Base-by-base conservation (phyloP, 2,888 invertebrate genomes). In the Chrysolina oricalcia region DNA sequence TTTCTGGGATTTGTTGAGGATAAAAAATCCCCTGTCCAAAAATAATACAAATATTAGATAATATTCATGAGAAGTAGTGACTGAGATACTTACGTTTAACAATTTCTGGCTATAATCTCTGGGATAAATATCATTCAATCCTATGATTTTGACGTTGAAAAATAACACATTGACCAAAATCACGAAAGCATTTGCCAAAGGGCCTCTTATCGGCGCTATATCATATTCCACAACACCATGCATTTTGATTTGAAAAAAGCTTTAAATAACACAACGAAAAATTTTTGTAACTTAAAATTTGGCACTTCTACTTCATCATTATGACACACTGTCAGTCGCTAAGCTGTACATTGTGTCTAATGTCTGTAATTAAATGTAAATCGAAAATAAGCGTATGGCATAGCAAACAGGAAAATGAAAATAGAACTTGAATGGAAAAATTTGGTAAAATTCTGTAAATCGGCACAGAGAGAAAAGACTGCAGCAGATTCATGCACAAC, bases 101-200 rank as follows among this genome's bases (percentile, higher is more conserved):
- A 86, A 63, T 46, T 71, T 79, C 10, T 75, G 63, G 15, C 81
- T 76, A 48, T 79, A 79, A 75, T 86, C 85, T 27, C 76, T 79
- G 11, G 86, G 86, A 68, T 85, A 85, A 1, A 81, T 40, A 43
- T 80, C 79, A 9, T 71, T 48, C 10, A 81, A 70, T 6, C 83
- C 83, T 8, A 85, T 79, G 8, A 83, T 75, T 64, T 80, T 79
- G 1, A 84, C 80, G 46, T 85, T 82, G 59, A 82, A 82, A 68
- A 85, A 83, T 46, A 86, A 70, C 0, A 84, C 78, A 62, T 85
- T 85, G 11, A 86, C 79, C 41, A 86, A 65, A 27, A 85, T 70
- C 8, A 85, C 63, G 66, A 86, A 84, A 3, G 82, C 82, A 48
- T 84, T 83, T 0, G 81, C 83, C 5, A 86, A 70, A 0, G 84